Conservation (phyloP, 2,888 invertebrate genomes). For the Pollenia griseotomentosa region DNA sequence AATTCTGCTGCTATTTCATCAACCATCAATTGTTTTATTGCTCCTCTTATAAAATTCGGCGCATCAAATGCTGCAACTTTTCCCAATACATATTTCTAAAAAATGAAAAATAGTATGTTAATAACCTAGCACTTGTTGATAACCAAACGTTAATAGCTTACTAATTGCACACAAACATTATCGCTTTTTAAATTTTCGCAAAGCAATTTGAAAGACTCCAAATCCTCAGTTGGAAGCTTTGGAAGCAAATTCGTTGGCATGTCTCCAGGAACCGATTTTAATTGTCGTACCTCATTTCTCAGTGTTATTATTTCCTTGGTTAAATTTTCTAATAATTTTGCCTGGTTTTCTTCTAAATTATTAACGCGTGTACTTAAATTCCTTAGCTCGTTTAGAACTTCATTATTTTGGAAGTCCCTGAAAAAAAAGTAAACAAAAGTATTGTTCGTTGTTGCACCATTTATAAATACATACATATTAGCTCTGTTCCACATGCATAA, state of each 20-base stretch:
- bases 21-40: too few species aligned
- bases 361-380: too few species aligned
- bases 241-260: neutral
- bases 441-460: too few species aligned
- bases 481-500: too few species aligned
- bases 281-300: slow-evolving; percentile 15
- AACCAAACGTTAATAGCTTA: slow-evolving; percentile 7
- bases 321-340: slow-evolving; percentile 13
- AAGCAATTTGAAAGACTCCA: too few species aligned
- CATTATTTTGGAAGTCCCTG: too few species aligned
- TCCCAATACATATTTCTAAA: slow-evolving; percentile 28
- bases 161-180: too few species aligned
- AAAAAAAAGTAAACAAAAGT: too few species aligned
- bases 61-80: slow-evolving; percentile 6
- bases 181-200: slow-evolving; percentile 17
- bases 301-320: slow-evolving; percentile 3
- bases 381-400: neutral
- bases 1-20: too few species aligned
- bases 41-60: too few species aligned
- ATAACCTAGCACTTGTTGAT: neutral
- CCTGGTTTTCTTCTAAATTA: too few species aligned
- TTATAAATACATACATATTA: too few species aligned
- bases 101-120: neutral
- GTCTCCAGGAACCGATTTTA: neutral
- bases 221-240: neutral